Base-by-base conservation (phyloP, 35 echinoderm and acorn worm species). In the Stichopus chloronotus region DNA sequence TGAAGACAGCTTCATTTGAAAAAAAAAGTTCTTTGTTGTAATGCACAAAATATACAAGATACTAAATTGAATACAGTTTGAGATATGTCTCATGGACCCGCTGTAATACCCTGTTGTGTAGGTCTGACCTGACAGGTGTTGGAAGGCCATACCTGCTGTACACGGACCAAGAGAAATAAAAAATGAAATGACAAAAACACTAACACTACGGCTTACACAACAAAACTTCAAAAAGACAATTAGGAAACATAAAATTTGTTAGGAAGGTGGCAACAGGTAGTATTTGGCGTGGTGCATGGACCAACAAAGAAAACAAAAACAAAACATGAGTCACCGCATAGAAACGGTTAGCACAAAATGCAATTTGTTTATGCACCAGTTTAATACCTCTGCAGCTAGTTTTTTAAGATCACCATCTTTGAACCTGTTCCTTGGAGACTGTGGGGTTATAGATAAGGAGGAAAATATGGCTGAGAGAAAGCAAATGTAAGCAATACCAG, bases 401-500 rank as follows among this genome's bases (percentile, higher is more conserved):
- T 85, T 58, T 58, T 23, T 85, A 85, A 58, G 54, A 56, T 58
- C 82, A 55, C 57, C 82, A 85, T 85, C 82, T 23, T 85, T 58
- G 55, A 85, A 56, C 82, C 55, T 85, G 82, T 12, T 58, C 22
- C 82, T 53, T 30, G 82, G 82, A 58, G 82, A 85, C 82, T 85
- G 82, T 85, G 22, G 82, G 59, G 82, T 85, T 85, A 85, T 85
- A 58, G 82, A 85, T 85, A 85, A 85, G 17, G 57, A 58, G 69
- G 22, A 43, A 43, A 78, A 85, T 11, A 85, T 57, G 14, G 17
- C 13, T 56, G 19, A 85, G 17, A 85, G 58, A 58, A 85, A 85
- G 82, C 82, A 58, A 85, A 78, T 0, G 76, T 43, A 25, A 21
- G 58, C 55, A 85, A 23, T 10, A 25, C 17, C 9, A 59, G 8